phyloP scores from a whole-genome alignment of 2,888 invertebrate genomes.

The Pocota personata region DNA sequence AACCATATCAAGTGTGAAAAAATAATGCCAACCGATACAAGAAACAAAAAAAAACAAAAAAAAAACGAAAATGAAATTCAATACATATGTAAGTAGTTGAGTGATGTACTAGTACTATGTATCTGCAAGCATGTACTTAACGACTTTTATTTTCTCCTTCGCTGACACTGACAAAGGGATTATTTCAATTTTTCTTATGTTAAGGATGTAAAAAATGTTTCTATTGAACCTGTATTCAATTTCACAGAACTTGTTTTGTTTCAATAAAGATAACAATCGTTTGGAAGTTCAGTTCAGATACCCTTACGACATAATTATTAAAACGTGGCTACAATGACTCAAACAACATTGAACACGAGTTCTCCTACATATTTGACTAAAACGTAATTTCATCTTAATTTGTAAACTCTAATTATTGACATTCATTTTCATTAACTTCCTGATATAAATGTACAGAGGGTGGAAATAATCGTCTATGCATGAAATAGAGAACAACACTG shows the following conservation, averaged over 20 bases:
- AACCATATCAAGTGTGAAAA: conserved; percentile 20
- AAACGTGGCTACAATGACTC: not conserved
- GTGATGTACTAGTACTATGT: not conserved
- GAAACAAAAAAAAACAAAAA: not conserved
- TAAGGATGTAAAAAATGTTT: not conserved
- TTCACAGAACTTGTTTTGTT: not conserved
- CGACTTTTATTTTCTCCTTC: not conserved
- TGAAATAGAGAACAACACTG: not conserved
- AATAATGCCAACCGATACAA: not conserved
- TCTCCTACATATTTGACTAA: not conserved
- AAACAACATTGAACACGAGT: not conserved
- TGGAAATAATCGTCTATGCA: not conserved
- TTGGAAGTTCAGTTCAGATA: not conserved
- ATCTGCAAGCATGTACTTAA: conserved; percentile 11
- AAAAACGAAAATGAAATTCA: not conserved
- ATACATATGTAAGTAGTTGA: conserved; percentile 33
- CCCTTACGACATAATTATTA: not conserved
- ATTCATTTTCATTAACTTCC: not conserved
- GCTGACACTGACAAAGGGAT: conserved; percentile 2
- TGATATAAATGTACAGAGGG: not conserved
- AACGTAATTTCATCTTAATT: not conserved
- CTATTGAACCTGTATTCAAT: conserved; percentile 17
- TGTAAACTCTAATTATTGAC: not conserved
- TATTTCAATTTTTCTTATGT: not conserved
- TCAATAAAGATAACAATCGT: not conserved